These are phyloP conservation scores for Drosophila algonquin DNA, from an alignment of 2,888 invertebrate genomes.

Conservation along the genomic window DNA sequence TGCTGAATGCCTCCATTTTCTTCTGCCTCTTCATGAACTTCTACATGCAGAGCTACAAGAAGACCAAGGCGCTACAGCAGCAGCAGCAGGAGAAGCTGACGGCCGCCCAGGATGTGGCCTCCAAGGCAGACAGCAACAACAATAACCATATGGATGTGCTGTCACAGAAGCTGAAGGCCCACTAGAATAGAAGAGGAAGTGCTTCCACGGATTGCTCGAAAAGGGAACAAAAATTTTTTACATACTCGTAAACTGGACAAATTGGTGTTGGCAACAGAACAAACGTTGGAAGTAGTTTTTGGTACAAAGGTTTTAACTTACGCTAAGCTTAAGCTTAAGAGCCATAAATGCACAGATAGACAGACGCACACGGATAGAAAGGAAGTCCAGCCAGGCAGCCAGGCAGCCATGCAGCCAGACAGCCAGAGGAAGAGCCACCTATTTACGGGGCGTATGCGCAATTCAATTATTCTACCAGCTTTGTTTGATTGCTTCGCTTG, in stretches of 20 bases:
- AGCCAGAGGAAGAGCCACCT: conserved; percentile 10
- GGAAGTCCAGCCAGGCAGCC: conserved; percentile 23
- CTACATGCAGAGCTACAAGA: conserved; percentile 92
- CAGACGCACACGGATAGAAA: neutral
- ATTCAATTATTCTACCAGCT: conserved; percentile 12
- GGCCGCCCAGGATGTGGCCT: conserved; percentile 41
- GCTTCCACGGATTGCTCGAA: conserved; percentile 52
- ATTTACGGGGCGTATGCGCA: conserved; percentile 37
- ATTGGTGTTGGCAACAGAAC: conserved; percentile 69
- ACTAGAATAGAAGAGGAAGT: conserved; percentile 47
- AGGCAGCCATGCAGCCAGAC: conserved; percentile 1
- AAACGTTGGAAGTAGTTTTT: conserved; percentile 61
- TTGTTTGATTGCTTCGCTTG: conserved; percentile 56
- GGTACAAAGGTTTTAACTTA: conserved; percentile 72
- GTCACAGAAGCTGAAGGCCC: conserved; percentile 71
- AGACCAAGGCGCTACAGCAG: conserved; percentile 61
- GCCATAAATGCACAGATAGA: conserved; percentile 59
- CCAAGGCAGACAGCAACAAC: conserved; percentile 61
- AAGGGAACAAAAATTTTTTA: conserved; percentile 36
- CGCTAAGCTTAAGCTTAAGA: conserved; percentile 55
- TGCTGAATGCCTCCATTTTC: conserved; percentile 93
- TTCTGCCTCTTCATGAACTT: conserved; percentile 96
- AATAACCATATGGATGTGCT: conserved; percentile 53
- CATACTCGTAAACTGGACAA: conserved; percentile 45
- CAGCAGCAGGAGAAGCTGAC: conserved; percentile 37